Evolutionary conservation across 2,888 invertebrate species (phyloP).

Genomic region (Polylopha cassiicola): DNA sequence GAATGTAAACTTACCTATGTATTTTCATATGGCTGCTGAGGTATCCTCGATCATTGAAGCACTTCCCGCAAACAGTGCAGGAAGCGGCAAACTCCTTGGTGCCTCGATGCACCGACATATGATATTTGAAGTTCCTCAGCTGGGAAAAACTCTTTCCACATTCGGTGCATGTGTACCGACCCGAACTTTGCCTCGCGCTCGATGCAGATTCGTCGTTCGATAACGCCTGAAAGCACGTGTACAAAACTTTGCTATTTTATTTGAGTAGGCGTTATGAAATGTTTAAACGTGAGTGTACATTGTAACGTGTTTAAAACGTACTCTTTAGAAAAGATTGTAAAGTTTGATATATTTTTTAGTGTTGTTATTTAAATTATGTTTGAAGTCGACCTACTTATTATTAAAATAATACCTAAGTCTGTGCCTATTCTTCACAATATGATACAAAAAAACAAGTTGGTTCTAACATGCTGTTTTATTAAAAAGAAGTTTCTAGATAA

Average conservation of each 20-base stretch:
- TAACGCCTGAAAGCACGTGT: conserved; percentile 52
- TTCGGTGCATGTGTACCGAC: conserved; percentile 82
- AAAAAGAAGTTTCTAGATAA: no score
- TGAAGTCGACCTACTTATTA: no score
- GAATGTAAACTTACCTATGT: conserved; percentile 72
- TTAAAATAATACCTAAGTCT: no score
- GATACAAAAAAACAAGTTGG: no score
- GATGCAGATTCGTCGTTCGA: conserved; percentile 34
- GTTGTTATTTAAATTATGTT: no score
- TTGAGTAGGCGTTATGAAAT: conserved; percentile 6
- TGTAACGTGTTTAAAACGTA: no score
- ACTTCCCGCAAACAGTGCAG: conserved; percentile 82
- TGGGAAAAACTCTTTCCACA: conserved; percentile 90
- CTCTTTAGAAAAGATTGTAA: no score
- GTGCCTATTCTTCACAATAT: no score
- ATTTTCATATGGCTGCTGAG: conserved; percentile 92
- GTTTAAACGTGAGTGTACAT: no score
- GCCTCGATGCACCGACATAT: conserved; percentile 87
- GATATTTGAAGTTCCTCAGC: conserved; percentile 89
- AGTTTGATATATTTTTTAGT: no score
- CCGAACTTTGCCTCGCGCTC: conserved; percentile 44
- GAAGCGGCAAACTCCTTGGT: conserved; percentile 88
- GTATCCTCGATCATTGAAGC: conserved; percentile 90
- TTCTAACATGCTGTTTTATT: no score
- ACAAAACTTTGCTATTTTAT: conserved; percentile 5